These are phyloP conservation scores for Palaemon carinicauda DNA, from an alignment of 1,140 invertebrate genomes.

Conservation along the genomic window DNA sequence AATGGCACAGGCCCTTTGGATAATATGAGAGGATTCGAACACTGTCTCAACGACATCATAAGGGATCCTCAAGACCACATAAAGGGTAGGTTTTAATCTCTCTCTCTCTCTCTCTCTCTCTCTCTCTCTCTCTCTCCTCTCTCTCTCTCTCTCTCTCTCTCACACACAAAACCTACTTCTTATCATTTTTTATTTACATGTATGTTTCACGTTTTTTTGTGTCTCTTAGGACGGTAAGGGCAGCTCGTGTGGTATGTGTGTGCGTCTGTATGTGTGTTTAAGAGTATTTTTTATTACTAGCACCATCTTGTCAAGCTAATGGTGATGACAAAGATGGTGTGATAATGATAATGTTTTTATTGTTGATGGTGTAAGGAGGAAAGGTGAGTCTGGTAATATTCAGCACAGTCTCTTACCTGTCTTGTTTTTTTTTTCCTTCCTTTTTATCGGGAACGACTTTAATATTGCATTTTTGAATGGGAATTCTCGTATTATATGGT, in stretches of 20 bases:
- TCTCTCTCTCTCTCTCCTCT: neutral
- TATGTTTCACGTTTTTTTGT: neutral
- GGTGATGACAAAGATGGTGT: too few relatives aligned
- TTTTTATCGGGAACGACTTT: too few relatives aligned
- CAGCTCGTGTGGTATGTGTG: neutral
- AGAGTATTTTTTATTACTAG: too few relatives aligned
- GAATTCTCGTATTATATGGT: too few relatives aligned
- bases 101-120: neutral
- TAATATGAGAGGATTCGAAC: conserved; percentile 43
- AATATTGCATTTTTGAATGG: too few relatives aligned
- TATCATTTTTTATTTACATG: neutral
- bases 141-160: neutral
- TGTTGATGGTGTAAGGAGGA: too few relatives aligned
- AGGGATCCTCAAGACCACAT: conserved; percentile 45
- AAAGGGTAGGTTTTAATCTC: conserved; percentile 3
- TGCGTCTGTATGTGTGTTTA: neutral
- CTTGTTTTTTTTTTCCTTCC: too few relatives aligned
- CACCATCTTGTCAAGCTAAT: too few relatives aligned
- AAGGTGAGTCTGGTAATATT: too few relatives aligned
- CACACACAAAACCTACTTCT: neutral
- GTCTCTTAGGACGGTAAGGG: too few relatives aligned
- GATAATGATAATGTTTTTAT: too few relatives aligned
- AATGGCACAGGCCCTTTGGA: conserved; percentile 32
- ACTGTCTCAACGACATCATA: conserved; percentile 49
- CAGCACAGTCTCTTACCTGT: too few relatives aligned